phyloP scores from a whole-genome alignment of 2,797 vertebrate species.

The Carcharodon carcharias region DNA sequence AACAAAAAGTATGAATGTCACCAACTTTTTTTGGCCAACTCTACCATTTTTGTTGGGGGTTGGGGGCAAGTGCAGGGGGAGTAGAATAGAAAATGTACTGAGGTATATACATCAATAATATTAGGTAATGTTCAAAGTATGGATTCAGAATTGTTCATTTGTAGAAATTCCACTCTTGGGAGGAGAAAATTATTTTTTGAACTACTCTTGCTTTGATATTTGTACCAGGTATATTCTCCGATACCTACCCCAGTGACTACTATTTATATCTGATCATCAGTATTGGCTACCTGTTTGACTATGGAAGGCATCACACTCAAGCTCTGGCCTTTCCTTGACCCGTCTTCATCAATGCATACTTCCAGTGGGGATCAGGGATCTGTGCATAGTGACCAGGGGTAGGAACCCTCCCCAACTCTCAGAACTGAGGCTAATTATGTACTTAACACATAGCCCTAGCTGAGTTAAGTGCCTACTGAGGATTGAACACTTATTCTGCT shows the following conservation, averaged over 20 bases:
- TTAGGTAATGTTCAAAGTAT: background rate
- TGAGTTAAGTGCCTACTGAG: background rate
- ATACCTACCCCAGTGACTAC: background rate
- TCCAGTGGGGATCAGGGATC: background rate
- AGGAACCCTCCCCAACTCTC: background rate
- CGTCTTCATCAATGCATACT: background rate
- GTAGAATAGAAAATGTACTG: background rate
- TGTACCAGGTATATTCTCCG: background rate
- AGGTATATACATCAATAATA: background rate
- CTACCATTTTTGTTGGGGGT: background rate
- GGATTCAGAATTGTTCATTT: background rate
- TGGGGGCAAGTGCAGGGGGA: no score
- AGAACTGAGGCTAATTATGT: background rate
- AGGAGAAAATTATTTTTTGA: background rate
- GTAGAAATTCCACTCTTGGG: background rate
- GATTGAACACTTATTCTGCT: background rate
- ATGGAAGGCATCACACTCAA: background rate
- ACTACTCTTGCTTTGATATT: no score
- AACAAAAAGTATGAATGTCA: background rate
- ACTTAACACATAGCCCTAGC: background rate
- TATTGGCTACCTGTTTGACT: background rate
- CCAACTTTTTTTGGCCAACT: background rate
- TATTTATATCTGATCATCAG: background rate
- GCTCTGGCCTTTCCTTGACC: background rate
- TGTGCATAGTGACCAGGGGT: background rate